Evolutionary conservation across 2,113 vertebrate genomes (phyloP).

Genomic region (Tachuris rubrigastra): DNA sequence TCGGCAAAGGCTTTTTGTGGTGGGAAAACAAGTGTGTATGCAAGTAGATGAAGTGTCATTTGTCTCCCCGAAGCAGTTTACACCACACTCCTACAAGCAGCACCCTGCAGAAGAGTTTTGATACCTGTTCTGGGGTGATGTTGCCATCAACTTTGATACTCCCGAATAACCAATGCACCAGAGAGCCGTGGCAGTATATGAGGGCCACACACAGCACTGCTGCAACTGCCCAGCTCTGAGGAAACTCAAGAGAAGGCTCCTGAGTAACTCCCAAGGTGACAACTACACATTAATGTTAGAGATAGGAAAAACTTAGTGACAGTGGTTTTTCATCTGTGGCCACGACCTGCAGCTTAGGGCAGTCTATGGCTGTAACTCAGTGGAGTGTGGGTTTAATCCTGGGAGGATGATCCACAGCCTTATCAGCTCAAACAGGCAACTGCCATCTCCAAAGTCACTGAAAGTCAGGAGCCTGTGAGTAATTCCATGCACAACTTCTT

Average conservation of each 20-base stretch:
- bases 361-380: background rate
- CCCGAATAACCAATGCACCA: background rate
- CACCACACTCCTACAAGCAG: background rate
- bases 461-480: background rate
- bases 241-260: background rate
- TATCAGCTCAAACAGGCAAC: background rate
- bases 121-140: background rate
- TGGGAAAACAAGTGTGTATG: background rate
- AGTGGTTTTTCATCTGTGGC: background rate
- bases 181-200: accelerated
- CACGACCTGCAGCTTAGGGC: background rate
- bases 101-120: background rate
- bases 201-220: too few species aligned
- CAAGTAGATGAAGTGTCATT: background rate
- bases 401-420: background rate
- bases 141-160: background rate
- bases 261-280: background rate
- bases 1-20: background rate
- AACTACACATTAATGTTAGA: background rate
- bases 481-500: background rate
- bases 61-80: background rate
- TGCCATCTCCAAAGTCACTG: background rate
- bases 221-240: background rate
- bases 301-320: background rate
- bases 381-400: background rate